These are phyloP conservation scores for Pseudorasbora parva DNA, from an alignment of 2,113 vertebrate species.

Conservation along the genomic window DNA sequence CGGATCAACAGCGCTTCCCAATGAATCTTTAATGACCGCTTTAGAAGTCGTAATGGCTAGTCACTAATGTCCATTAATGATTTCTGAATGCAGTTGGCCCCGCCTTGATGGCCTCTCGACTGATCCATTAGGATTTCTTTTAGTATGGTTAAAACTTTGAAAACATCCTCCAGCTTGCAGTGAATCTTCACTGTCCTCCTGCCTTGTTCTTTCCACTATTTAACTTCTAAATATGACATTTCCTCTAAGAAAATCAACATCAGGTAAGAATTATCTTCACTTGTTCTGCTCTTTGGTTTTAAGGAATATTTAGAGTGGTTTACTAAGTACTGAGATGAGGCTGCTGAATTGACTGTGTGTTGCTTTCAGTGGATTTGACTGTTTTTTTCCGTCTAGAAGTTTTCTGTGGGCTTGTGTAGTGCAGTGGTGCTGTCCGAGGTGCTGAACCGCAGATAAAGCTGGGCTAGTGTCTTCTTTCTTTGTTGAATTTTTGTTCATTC, in stretches of 20 bases:
- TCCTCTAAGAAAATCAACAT: constrained; percentile 90
- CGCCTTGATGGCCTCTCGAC: constrained; percentile 87
- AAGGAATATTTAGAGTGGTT: neutral
- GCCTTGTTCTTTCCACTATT: constrained; percentile 62
- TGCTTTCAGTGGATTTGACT: neutral
- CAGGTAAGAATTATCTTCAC: constrained; percentile 84
- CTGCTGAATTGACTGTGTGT: neutral
- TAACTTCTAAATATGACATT: constrained; percentile 85
- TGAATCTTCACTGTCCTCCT: constrained; percentile 69
- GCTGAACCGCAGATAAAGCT: constrained; percentile 40
- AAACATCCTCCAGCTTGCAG: constrained; percentile 73
- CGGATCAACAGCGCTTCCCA: constrained; percentile 84
- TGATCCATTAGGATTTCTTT: constrained; percentile 89
- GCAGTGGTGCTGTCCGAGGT: constrained; percentile 51
- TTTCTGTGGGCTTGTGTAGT: constrained; percentile 4
- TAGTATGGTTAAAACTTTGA: constrained; percentile 92
- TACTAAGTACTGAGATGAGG: neutral
- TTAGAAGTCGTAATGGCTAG: constrained; percentile 95
- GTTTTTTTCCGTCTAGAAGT: neutral
- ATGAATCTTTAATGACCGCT: constrained; percentile 99
- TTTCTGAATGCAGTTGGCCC: constrained; percentile 89
- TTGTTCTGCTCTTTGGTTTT: constrained; percentile 40
- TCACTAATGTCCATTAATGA: constrained; percentile 99
- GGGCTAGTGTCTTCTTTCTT: neutral
- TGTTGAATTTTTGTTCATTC: neutral